These are phyloP conservation scores for Setophaga petechia DNA, from an alignment of 2,113 vertebrate genomes.

Conservation along the genomic window DNA sequence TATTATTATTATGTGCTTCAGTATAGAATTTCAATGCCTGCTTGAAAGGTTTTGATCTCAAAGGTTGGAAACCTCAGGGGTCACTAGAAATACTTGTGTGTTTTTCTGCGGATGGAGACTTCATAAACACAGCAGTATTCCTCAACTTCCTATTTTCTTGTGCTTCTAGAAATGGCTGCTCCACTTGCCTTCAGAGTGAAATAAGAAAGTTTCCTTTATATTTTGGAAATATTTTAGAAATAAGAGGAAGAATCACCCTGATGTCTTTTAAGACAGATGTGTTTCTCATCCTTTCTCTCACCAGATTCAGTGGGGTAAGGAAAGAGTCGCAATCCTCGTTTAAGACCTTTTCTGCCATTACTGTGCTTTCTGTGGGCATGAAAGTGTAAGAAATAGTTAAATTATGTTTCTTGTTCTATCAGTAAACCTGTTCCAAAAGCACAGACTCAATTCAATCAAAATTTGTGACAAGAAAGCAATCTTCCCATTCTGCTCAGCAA, in stretches of 20 bases:
- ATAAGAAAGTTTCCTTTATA: neutral
- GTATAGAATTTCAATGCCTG: neutral
- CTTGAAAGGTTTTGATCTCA: neutral
- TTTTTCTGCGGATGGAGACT: neutral
- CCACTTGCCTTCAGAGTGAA: neutral
- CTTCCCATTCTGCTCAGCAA: conserved; percentile 52
- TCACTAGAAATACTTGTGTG: neutral
- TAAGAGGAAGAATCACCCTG: neutral
- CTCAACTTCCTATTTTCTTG: neutral
- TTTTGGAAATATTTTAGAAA: neutral
- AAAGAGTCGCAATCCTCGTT: neutral
- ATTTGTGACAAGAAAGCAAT: conserved; percentile 70
- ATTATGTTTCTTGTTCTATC: conserved; percentile 36
- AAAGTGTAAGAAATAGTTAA: conserved; percentile 65
- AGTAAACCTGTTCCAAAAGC: conserved; percentile 54
- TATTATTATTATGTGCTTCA: neutral
- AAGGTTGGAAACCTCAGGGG: neutral
- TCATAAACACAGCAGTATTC: neutral
- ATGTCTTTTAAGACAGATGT: neutral
- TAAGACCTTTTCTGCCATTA: neutral
- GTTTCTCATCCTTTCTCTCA: neutral
- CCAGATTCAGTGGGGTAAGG: neutral
- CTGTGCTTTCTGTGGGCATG: neutral
- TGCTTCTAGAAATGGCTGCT: neutral
- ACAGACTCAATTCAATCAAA: conserved; percentile 69